phyloP scores from a whole-genome alignment of 1,140 invertebrate species.

The Mizuhopecten yessoensis region DNA sequence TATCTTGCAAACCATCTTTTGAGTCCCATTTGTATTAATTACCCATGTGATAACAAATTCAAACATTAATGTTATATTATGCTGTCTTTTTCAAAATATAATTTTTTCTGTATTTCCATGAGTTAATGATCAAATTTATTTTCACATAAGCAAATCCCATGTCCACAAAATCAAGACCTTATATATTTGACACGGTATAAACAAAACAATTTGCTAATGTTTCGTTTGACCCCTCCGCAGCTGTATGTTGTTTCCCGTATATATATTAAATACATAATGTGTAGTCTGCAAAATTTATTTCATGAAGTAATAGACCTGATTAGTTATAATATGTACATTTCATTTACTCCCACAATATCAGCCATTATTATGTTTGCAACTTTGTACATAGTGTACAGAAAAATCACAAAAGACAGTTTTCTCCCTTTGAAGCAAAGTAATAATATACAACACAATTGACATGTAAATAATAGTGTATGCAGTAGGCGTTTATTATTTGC shows the following conservation, averaged over 20 bases:
- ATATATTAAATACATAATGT: background rate
- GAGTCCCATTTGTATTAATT: no score
- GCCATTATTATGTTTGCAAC: background rate
- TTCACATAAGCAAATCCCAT: background rate
- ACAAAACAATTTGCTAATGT: conserved; percentile 6
- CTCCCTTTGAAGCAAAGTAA: background rate
- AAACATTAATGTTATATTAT: background rate
- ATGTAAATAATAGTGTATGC: background rate
- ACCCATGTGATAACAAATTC: background rate
- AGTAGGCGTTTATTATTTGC: no score
- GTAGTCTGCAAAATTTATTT: no score
- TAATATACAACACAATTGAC: background rate
- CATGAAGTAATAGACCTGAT: background rate
- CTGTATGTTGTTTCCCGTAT: background rate
- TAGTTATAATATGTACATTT: background rate
- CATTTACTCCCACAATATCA: background rate
- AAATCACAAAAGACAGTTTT: conserved; percentile 2
- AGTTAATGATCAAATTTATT: background rate
- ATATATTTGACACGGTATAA: background rate
- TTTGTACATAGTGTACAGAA: background rate
- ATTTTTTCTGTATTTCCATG: background rate
- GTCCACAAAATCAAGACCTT: background rate
- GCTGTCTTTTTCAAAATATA: background rate
- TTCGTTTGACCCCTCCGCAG: background rate
- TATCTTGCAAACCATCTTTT: background rate